Evolutionary conservation across 37 sponge, comb jelly and placozoan species (phyloP).

Genomic region (Haliclona indistincta): DNA sequence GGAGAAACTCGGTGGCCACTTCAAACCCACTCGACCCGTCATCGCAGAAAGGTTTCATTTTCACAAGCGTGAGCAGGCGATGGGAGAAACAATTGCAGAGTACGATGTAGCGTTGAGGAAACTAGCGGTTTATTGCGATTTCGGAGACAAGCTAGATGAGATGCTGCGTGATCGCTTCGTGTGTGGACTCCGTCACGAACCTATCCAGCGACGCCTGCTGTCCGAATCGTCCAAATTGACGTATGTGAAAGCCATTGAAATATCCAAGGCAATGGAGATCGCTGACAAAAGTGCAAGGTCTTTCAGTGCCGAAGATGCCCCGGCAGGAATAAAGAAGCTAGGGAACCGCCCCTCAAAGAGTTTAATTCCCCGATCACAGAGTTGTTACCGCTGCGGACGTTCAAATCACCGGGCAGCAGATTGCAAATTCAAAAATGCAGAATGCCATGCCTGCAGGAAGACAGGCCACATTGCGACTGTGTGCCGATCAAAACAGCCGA

Average conservation of each 20-base stretch:
- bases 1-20: constrained; percentile 9
- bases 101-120: constrained; percentile 3
- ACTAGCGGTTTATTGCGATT: constrained; percentile 5
- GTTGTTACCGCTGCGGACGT: constrained; percentile 20
- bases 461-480: constrained; percentile 33
- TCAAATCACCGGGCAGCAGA: not conserved
- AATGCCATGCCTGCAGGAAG: constrained; percentile 33
- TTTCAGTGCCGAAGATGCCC: not conserved
- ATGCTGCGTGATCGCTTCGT: constrained; percentile 11
- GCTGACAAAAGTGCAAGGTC: not conserved
- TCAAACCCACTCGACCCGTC: constrained; percentile 7
- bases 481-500: constrained; percentile 17
- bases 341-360: not conserved
- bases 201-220: not conserved
- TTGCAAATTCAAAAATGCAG: constrained; percentile 26
- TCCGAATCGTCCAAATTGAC: not conserved
- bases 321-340: constrained; percentile 5
- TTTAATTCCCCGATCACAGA: too few species aligned
- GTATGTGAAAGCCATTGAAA: not conserved
- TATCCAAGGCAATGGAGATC: not conserved
- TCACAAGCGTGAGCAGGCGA: constrained; percentile 1
- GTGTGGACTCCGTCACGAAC: not conserved
- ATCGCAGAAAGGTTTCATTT: constrained; percentile 24
- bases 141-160: constrained; percentile 1
- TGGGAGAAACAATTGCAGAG: constrained; percentile 11